Conservation (phyloP, 1,140 invertebrate species). For the Bombus sylvicola region DNA sequence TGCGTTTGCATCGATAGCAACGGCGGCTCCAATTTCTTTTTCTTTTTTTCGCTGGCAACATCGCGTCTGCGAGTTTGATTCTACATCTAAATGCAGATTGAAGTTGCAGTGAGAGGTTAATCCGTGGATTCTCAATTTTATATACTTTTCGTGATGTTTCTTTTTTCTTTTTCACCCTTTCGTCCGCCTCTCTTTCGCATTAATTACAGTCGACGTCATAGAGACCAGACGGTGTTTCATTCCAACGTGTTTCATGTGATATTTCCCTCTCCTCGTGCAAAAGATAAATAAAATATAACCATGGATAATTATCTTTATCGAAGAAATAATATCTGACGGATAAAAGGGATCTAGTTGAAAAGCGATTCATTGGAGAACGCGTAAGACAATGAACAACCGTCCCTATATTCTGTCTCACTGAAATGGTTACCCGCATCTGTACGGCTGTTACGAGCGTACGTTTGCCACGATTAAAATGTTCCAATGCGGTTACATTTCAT, state of each 20-base stretch:
- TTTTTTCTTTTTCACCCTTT: slow-evolving; percentile 19
- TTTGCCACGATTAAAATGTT: slow-evolving; percentile 2
- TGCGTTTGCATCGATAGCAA: background rate
- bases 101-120: slow-evolving; percentile 24
- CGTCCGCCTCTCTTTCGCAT: slow-evolving; percentile 41
- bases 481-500: background rate
- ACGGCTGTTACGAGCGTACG: background rate
- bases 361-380: background rate
- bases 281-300: slow-evolving; percentile 13
- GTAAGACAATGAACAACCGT: background rate
- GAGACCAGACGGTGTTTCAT: slow-evolving; percentile 24
- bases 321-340: background rate
- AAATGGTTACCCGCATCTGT: background rate
- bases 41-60: slow-evolving; percentile 23
- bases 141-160: slow-evolving; percentile 26
- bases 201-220: slow-evolving; percentile 57
- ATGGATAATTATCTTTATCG: slow-evolving; percentile 29
- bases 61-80: slow-evolving; percentile 28
- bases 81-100: slow-evolving; percentile 32
- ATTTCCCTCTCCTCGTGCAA: slow-evolving; percentile 1
- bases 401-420: background rate
- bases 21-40: background rate
- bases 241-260: slow-evolving; percentile 17
- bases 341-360: background rate
- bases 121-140: slow-evolving; percentile 35